Base-by-base conservation (phyloP, 2,888 invertebrate genomes). In the Polydrusus pterygomalis region DNA sequence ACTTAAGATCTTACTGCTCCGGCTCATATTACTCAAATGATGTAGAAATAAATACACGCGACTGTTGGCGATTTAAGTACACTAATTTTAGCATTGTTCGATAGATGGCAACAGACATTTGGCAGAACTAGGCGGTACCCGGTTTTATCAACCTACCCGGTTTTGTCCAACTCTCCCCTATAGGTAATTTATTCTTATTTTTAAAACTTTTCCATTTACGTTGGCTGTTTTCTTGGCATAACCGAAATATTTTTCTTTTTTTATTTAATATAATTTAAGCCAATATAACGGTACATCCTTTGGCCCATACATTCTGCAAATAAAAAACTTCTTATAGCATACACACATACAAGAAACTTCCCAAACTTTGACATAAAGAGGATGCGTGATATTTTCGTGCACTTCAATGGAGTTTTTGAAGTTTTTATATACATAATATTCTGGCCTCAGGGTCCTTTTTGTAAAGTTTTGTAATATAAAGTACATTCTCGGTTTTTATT, bases 341-440 rank as follows among this genome's bases (percentile, higher is more conserved):
- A 56, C 56, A 43, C 18, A 69, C 58, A 70, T 65, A 70, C 47
- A 70, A 65, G 60, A 40, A 70, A 75, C 70, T 54, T 75, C 70
- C 49, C 64, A 70, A 75, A 75, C 75, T 75, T 64, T 75, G 70
- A 65, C 75, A 70, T 75, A 65, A 70, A 75, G 75, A 47, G 67
- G 49, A 47, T 70, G 75, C 70, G 56, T 65, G 70, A 62, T 68
- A 75, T 58, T 65, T 70, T 49, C 20, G 70, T 60, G 49, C 45
- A 75, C 70, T 67, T 70, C 51, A 70, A 70, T 70, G 45, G 65
- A 70, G 47, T 70, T 74, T 74, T 64, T 64, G 49, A 74, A 74
- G 62, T 70, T 70, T 75, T 75, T 75, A 75, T 70, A 45, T 49
- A 56, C 60, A 43, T 51, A 60, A 70, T 74, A 62, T 58, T 70